These are phyloP conservation scores for Temnothorax ravouxi DNA, from an alignment of 2,888 invertebrate genomes.

Conservation along the genomic window DNA sequence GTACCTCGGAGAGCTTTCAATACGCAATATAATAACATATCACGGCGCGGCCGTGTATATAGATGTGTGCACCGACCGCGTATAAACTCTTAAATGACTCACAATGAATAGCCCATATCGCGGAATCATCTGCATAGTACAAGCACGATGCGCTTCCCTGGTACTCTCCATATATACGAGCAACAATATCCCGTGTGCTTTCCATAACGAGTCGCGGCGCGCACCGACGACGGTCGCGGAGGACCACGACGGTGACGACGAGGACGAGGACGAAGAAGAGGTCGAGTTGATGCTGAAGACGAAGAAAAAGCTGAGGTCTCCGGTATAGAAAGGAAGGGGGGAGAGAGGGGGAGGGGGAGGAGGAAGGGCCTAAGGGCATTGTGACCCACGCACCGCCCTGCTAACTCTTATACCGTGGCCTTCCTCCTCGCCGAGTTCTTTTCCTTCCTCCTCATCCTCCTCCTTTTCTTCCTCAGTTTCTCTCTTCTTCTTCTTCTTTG, in stretches of 20 bases:
- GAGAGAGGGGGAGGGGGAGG: not conserved
- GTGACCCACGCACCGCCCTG: slow-evolving; percentile 84
- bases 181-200: slow-evolving; percentile 82
- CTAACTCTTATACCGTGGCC: slow-evolving; percentile 78
- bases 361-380: slow-evolving; percentile 78
- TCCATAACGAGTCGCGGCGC: slow-evolving; percentile 81
- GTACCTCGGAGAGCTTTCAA: slow-evolving; percentile 73
- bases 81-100: slow-evolving; percentile 83
- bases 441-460: slow-evolving; percentile 55
- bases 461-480: slow-evolving; percentile 47
- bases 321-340: slow-evolving; percentile 4
- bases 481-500: slow-evolving; percentile 56
- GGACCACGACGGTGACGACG: slow-evolving; percentile 52
- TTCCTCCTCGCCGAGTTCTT: slow-evolving; percentile 72
- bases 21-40: slow-evolving; percentile 80
- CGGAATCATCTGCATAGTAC: slow-evolving; percentile 85
- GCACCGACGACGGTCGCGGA: slow-evolving; percentile 40
- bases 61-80: slow-evolving; percentile 71
- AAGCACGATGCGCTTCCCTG: slow-evolving; percentile 79
- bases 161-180: slow-evolving; percentile 80
- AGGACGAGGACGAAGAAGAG: slow-evolving; percentile 54
- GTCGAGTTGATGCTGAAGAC: slow-evolving; percentile 47
- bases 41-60: slow-evolving; percentile 65
- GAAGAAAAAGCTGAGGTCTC: slow-evolving; percentile 24
- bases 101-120: slow-evolving; percentile 84